Conservation (phyloP, 2,797 vertebrate genomes). For the Hyperoplus lanceolatus region DNA sequence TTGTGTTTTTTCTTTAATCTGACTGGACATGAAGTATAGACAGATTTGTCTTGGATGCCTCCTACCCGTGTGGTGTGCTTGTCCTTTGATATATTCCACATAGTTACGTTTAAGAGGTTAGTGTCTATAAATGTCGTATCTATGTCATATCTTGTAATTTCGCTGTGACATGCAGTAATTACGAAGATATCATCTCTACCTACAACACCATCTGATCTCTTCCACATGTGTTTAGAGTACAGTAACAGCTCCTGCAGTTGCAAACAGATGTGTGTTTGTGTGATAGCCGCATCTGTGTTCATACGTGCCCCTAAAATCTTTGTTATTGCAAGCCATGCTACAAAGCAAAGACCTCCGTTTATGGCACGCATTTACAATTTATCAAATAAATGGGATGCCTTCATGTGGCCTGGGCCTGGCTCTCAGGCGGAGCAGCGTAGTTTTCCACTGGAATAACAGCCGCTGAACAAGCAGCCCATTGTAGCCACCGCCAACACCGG, state of each 20-base stretch:
- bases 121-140: slow-evolving; percentile 55
- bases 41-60: slow-evolving; percentile 14
- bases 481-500: slow-evolving; percentile 81
- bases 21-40: slow-evolving; percentile 7
- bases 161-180: slow-evolving; percentile 57
- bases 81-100: slow-evolving; percentile 7
- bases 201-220: slow-evolving; percentile 71
- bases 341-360: slow-evolving; percentile 81
- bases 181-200: slow-evolving; percentile 74
- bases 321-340: slow-evolving; percentile 74
- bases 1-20: slow-evolving; percentile 26
- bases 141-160: slow-evolving; percentile 56
- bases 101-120: slow-evolving; percentile 18
- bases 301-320: slow-evolving; percentile 71
- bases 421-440: slow-evolving; percentile 79
- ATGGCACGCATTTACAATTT: slow-evolving; percentile 85
- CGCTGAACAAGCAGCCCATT: slow-evolving; percentile 88
- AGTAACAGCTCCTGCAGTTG: slow-evolving; percentile 74
- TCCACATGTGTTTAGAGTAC: slow-evolving; percentile 70
- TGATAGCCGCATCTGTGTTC: slow-evolving; percentile 70
- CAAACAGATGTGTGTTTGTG: slow-evolving; percentile 79
- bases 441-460: slow-evolving; percentile 90
- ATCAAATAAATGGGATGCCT: slow-evolving; percentile 88
- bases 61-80: background rate
- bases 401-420: slow-evolving; percentile 79